phyloP scores from a whole-genome alignment of 2,797 vertebrate species.

The Leptodactylus fallax region DNA sequence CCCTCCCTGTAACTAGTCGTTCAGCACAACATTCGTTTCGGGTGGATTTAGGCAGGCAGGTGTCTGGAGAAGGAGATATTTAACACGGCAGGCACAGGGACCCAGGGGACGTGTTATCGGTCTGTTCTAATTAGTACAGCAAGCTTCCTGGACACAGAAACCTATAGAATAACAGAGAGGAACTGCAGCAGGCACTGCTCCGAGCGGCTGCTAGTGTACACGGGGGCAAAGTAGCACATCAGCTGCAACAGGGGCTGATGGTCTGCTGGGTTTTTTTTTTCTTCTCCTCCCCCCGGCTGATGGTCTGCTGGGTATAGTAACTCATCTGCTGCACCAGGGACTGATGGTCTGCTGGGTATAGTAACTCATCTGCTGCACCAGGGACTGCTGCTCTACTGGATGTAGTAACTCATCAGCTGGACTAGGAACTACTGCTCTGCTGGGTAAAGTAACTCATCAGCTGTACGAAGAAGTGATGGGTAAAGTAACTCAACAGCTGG shows the following conservation, averaged over 20 bases:
- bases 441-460: not conserved
- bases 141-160: constrained; percentile 62
- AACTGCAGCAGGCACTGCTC: not conserved
- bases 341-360: not conserved
- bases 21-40: not conserved
- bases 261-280: too few species aligned
- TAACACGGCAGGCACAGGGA: constrained; percentile 57
- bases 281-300: too few species aligned
- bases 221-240: not conserved
- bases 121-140: constrained; percentile 36
- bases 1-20: not conserved
- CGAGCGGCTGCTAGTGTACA: not conserved
- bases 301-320: not conserved
- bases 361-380: not conserved
- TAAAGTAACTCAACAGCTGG: not conserved
- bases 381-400: not conserved
- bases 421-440: not conserved
- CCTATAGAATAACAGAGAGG: constrained; percentile 38
- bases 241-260: not conserved
- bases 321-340: not conserved
- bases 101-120: constrained; percentile 65
- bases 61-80: not conserved
- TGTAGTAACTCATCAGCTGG: not conserved
- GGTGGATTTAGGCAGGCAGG: not conserved
- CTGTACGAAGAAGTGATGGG: not conserved